These are phyloP conservation scores for Carcharodon carcharias DNA, from an alignment of 2,797 vertebrate genomes.

Conservation along the genomic window DNA sequence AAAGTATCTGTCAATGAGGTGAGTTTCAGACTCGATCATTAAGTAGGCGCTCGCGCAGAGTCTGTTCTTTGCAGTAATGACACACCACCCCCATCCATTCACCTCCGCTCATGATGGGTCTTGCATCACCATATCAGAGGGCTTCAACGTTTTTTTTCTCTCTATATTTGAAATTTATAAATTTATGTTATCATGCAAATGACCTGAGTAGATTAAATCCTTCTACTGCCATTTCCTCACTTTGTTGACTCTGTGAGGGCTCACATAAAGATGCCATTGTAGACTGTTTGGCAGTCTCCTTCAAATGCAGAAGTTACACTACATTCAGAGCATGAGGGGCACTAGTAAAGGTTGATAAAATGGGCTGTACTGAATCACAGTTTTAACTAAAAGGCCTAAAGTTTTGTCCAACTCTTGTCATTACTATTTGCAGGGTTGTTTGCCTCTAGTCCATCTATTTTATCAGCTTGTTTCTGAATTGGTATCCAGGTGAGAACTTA, in stretches of 20 bases:
- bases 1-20: conserved; percentile 38
- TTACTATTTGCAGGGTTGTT: not conserved
- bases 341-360: not conserved
- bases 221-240: not conserved
- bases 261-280: not conserved
- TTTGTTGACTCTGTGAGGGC: not conserved
- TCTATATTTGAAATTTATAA: not conserved
- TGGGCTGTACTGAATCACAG: not conserved
- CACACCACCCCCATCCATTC: not conserved
- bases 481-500: not conserved
- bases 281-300: not conserved
- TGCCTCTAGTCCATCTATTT: not conserved
- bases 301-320: not conserved
- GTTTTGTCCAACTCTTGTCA: not conserved
- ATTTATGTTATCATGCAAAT: not conserved
- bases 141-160: not conserved
- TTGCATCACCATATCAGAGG: not conserved
- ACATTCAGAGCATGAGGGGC: not conserved
- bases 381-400: not conserved
- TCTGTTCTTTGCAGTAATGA: not conserved
- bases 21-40: not conserved
- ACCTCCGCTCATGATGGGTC: not conserved
- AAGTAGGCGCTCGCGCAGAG: not conserved
- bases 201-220: not conserved
- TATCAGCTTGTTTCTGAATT: not conserved